Base-by-base conservation (phyloP, 2,113 vertebrate genomes). In the Bubo blakistoni region DNA sequence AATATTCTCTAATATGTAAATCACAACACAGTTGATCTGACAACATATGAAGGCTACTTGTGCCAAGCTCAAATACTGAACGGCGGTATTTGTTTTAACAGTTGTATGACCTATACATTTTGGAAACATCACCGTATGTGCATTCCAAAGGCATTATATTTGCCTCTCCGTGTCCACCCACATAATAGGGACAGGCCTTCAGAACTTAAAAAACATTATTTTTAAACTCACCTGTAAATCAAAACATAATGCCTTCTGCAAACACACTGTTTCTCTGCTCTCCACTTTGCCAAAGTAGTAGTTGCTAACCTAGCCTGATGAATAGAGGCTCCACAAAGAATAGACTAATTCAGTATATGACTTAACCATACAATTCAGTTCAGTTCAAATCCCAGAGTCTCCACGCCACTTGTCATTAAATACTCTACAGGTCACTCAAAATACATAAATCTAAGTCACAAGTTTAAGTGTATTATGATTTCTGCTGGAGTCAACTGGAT, bases 201-300 rank as follows among this genome's bases (percentile, higher is more conserved):
- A 93, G 54, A 77, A 44, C 58, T 82, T 40, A 81, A 77, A 76
- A 76, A 82, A 13, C 3, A 1, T 62, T 62, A n/a, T 80, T 95
- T 92, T 81, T 74, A 78, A 95, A 67, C 55, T 81, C 83, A 94
- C 55, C 92, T 88, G 59, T 77, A 81, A 78, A 84, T 47, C n/a
- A 89, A 71, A 96, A 71, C 34, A 80, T 15, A 66, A 66, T 63
- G 74, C 46, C 27, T 83, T 74, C 88, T 14, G 58, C 67, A 92
- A 94, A 71, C 51, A 74, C 0, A 2, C 20, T 46, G 42, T 62
- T 90, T 66, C 11, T 18, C 58, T 63, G 55, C 22, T 73, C 85
- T 86, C 62, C 38, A 46, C 66, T 78, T 80, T 74, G 42, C 29
- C 82, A 74, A 90, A 88, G 81, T 1, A 70, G 67, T 58, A 90